Base-by-base conservation (phyloP, 2,797 vertebrate species). In the Pseudocheirus occidentalis region DNA sequence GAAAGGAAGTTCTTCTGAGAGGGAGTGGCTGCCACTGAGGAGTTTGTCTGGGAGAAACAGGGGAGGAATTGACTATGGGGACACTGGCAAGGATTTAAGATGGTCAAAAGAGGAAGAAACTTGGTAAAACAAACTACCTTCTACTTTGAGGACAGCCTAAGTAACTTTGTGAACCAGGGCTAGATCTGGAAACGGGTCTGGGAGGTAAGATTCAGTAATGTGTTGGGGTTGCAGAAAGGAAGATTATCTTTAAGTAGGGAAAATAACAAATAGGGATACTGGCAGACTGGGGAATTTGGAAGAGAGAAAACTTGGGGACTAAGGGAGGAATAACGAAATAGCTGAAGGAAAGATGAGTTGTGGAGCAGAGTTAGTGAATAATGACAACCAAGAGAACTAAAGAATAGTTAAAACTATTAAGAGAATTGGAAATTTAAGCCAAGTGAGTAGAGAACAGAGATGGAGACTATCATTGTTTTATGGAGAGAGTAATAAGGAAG, bases 231-330 rank as follows among this genome's bases (percentile, higher is more conserved):
- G 94, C 90, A 92, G 92, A 52, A 11, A 46, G 92, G 7, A 94
- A 91, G 59, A 91, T 62, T 90, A 90, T 95, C 40, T 95, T 95
- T 73, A 66, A 29, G 31, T 57, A 56, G 91, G 57, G 54, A 73
- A 91, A 66, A 5, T 95, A 54, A 46, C 73, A 94, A 97, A 93
- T 90, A 94, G 94, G 94, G 93, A 90, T 92, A 28, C 66, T 55
- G 92, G 92, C 90, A 55, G 95, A 53, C 89, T 73, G 90, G 62
- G 56, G 21, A 93, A 91, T 96, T 96, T 94, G 92, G 31, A 52
- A 95, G 91, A 34, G 54, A 57, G 54, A 34, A 92, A 95, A 21
- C 55, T 21, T 9, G n/a, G 81, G 66, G 40, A 81, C 62, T 89
- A 40, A 91, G 91, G 52, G 34, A 94, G 10, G 91, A 87, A 94